These are phyloP conservation scores for Scaptomyza reducta DNA, from an alignment of 2,888 invertebrate genomes.

Conservation along the genomic window DNA sequence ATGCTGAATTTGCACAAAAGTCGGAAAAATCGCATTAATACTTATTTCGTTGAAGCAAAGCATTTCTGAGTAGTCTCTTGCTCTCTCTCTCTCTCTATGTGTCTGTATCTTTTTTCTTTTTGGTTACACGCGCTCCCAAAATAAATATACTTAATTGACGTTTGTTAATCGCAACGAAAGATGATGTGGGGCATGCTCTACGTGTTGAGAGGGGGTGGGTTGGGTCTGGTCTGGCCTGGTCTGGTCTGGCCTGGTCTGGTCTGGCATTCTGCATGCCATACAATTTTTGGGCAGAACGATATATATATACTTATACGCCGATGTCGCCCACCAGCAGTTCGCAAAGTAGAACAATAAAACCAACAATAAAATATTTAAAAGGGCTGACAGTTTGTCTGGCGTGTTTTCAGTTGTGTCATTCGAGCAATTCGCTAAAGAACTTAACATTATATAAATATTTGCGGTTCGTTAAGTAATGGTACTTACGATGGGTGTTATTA, in stretches of 20 bases:
- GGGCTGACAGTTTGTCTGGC: constrained; percentile 71
- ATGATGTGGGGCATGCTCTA: constrained; percentile 31
- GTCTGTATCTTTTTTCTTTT: constrained; percentile 18
- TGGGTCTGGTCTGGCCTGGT: constrained; percentile 9
- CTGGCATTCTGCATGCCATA: constrained; percentile 43
- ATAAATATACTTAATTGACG: constrained; percentile 77
- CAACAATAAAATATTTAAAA: constrained; percentile 31
- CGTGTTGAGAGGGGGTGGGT: background rate
- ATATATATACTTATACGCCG: constrained; percentile 2
- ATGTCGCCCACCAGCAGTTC: constrained; percentile 44
- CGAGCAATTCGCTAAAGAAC: constrained; percentile 43
- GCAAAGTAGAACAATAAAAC: constrained; percentile 59
- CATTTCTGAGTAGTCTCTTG: constrained; percentile 9
- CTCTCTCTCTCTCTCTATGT: constrained; percentile 1
- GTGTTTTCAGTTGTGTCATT: constrained; percentile 34
- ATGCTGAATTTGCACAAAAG: constrained; percentile 80
- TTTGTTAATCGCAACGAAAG: constrained; percentile 66
- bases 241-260: constrained; percentile 19
- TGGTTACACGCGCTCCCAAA: constrained; percentile 73
- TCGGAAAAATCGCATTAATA: constrained; percentile 70
- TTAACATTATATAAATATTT: constrained; percentile 8
- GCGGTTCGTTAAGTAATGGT: background rate
- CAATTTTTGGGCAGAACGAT: constrained; percentile 34
- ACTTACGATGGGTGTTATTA: background rate
- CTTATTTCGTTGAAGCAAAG: constrained; percentile 24